Evolutionary conservation across 2,797 vertebrate genomes (phyloP), one percentile per base, ranked within the genome.

Genomic region (Falco novaeseelandiae): DNA sequence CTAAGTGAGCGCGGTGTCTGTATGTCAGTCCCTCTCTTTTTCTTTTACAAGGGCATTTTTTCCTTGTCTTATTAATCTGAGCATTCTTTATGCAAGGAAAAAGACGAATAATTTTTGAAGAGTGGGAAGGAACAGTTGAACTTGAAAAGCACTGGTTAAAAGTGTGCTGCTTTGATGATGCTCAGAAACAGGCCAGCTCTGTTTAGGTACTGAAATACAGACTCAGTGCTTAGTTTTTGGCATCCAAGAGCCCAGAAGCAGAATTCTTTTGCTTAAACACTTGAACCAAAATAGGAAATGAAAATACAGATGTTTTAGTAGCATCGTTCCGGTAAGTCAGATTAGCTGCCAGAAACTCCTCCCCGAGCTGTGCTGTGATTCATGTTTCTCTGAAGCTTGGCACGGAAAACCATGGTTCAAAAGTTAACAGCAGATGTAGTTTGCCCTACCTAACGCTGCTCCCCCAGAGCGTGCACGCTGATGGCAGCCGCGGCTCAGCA

Each of bases 31-130:
- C 69, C 81, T 74, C 77, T 87, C 81, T 95, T 88, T 90, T 74
- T 87, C 80, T 92, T 93, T 91, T 93, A 69, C 93, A 96, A 97
- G 90, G 90, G 57, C 89, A 93, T 96, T 97, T 93, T 63, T 95
- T 94, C 85, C 81, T 95, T 88, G 92, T 91, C 22, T 89, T 92
- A 91, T 21, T 96, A 89, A 88, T 96, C 87, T 97, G 89, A 93
- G 79, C 84, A 62, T 92, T 91, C 95, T 96, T 97, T 97, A 95
- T 96, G 92, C 58, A 66, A 76, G 51, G 72, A 81, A 89, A 88
- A 89, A 81, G 61, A 74, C 2, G 57, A 90, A 89, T 87, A 92
- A 87, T 87, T 94, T 95, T 94, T 95, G 82, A 85, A 55, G 90
- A 83, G 54, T 92, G 74, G 86, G 57, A 89, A 87, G 87, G 93